Evolutionary conservation across 2,797 vertebrate species (phyloP).

Genomic region (Lagorchestes hirsutus): DNA sequence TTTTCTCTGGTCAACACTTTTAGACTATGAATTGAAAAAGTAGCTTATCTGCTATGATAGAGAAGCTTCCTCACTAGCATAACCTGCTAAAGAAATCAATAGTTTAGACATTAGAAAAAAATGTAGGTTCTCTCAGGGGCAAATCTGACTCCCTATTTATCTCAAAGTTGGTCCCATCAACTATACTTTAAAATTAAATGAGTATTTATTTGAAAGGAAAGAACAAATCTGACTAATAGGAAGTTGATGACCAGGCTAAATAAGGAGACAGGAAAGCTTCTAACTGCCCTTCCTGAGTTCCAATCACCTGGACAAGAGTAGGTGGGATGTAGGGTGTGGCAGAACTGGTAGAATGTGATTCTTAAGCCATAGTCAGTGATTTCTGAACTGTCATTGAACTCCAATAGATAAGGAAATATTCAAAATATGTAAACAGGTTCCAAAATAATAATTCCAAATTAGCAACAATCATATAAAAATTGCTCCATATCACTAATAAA

Average conservation of each 20-base stretch:
- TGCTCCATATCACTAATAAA: not conserved
- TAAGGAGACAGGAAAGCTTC: not conserved
- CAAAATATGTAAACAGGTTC: not conserved
- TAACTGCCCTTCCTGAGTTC: not conserved
- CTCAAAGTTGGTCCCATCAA: conserved; percentile 65
- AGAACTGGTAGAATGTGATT: not conserved
- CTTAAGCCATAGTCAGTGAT: not conserved
- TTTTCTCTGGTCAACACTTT: conserved; percentile 25
- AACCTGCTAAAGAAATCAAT: not conserved
- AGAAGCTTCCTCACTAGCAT: not conserved
- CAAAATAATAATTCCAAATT: not conserved
- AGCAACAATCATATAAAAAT: not conserved
- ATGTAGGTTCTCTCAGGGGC: conserved; percentile 21
- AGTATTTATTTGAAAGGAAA: conserved; percentile 55
- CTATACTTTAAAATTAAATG: conserved; percentile 60
- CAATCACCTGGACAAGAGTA: not conserved
- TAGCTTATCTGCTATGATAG: conserved; percentile 10
- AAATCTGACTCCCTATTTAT: conserved; percentile 62
- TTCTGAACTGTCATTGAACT: not conserved
- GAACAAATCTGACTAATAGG: not conserved
- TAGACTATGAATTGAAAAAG: conserved; percentile 13
- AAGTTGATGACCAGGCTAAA: not conserved
- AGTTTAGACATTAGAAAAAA: conserved; percentile 37
- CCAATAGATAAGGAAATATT: not conserved
- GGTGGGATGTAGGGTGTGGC: not conserved